These are phyloP conservation scores for Pyrrhia umbra DNA, from an alignment of 2,888 invertebrate genomes.

Conservation along the genomic window DNA sequence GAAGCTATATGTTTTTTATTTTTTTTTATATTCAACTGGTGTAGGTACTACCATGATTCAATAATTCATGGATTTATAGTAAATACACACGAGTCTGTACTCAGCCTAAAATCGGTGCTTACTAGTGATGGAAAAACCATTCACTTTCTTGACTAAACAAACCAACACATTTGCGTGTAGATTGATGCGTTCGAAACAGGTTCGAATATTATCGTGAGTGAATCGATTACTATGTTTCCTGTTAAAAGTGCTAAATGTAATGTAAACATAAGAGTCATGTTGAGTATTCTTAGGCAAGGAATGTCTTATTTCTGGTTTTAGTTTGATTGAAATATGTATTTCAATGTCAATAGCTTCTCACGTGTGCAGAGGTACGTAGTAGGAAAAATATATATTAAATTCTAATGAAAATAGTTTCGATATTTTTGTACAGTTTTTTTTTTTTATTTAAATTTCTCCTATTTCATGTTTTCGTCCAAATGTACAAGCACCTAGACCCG, in stretches of 20 bases:
- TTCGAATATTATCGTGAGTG: constrained; percentile 38
- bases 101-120: constrained; percentile 8
- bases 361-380: too few species aligned
- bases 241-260: constrained; percentile 38
- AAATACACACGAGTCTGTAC: neutral
- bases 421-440: too few species aligned
- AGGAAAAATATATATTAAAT: too few species aligned
- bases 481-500: too few species aligned
- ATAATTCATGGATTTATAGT: neutral
- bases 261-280: constrained; percentile 28
- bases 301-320: constrained; percentile 18
- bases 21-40: too few species aligned
- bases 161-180: constrained; percentile 29
- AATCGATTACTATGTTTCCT: constrained; percentile 36
- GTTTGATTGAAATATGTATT: constrained; percentile 2
- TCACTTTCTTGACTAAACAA: constrained; percentile 44
- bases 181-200: constrained; percentile 51
- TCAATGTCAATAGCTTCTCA: neutral
- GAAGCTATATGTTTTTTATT: too few species aligned
- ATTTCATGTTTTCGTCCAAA: too few species aligned
- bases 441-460: too few species aligned
- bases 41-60: neutral
- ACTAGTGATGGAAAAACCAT: constrained; percentile 33
- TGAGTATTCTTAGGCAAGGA: constrained; percentile 30
- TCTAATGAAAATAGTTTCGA: too few species aligned